Evolutionary conservation across 1,140 invertebrate genomes (phyloP), one percentile per base, ranked within the genome.

Genomic region (Papilio polytes): DNA sequence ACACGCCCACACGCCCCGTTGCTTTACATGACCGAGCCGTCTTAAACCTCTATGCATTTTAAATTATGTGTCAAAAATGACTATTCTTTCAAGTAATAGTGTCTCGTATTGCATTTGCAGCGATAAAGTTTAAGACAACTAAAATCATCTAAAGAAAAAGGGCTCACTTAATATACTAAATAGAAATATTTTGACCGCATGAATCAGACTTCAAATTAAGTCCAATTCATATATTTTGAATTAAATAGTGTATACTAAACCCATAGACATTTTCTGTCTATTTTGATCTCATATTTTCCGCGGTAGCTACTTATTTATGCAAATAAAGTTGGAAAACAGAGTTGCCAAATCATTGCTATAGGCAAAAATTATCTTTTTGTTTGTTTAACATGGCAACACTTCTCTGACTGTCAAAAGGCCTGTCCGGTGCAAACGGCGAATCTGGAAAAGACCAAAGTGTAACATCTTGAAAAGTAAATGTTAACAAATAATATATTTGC

Each of bases 401-500:
- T 22, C 6, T 15, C 15, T 15, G 13, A 18, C 48, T 12, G 13
- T 51, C 8, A n/a, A 20, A 18, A 80, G 46, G 48, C 44, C 51
- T 3, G 51, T 13, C 44, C 63, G 78, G 72, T 51, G 56, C 31
- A 6, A 13, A 10, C 12, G 22, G n/a, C 70, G 72, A 44, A 80
- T 85, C 91, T 93, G 92, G 83, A 93, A 94, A 90, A 92, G 92
- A 94, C 82, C 93, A 94, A 93, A 94, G 92, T 76, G 84, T 82
- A 90, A 86, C 86, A 93, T 90, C 91, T 85, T 80, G 89, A 91
- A 92, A 84, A 84, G n/a, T 59, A 81, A 85, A 80, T 78, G 48
- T 77, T 85, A 82, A 83, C 81, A 85, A 85, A 81, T 83, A 83
- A 84, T 80, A 74, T 63, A 73, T 31, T 74, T 73, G 74, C 91